phyloP scores from a whole-genome alignment of 2,113 vertebrate genomes.

The Onychostoma macrolepis region DNA sequence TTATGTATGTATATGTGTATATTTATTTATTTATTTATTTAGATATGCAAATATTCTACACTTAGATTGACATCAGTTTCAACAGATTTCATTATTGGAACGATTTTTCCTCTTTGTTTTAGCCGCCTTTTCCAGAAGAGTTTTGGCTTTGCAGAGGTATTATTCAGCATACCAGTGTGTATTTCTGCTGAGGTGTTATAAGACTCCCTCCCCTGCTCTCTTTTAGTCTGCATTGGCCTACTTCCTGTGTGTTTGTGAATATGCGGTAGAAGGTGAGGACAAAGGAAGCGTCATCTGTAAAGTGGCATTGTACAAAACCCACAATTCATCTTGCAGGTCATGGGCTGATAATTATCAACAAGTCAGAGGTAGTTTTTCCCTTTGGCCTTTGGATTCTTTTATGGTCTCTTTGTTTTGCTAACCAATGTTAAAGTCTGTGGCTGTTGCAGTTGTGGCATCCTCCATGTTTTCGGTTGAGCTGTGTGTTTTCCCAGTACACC shows the following conservation, averaged over 20 bases:
- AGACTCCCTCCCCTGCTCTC: neutral
- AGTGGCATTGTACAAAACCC: neutral
- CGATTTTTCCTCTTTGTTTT: neutral
- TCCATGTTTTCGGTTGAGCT: neutral
- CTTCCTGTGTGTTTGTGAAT: constrained; percentile 6
- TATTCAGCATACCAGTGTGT: constrained; percentile 31
- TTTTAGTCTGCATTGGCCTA: constrained; percentile 34
- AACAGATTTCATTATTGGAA: neutral
- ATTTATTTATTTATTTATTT: too few relatives aligned
- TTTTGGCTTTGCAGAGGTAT: constrained; percentile 35
- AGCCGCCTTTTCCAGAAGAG: neutral
- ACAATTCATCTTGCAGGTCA: neutral
- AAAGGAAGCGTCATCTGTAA: neutral
- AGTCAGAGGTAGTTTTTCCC: neutral
- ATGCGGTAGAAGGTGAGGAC: neutral
- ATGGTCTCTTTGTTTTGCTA: constrained; percentile 15
- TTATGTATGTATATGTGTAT: too few relatives aligned
- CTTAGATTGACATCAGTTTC: neutral
- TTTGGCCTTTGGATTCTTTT: constrained; percentile 9
- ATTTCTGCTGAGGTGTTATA: constrained; percentile 51
- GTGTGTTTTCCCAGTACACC: constrained; percentile 1
- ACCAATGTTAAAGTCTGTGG: neutral
- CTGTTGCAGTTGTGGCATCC: neutral
- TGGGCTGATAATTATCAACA: neutral
- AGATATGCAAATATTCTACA: neutral